phyloP scores from a whole-genome alignment of 2,888 invertebrate species.

The Cremastinae sp. region DNA sequence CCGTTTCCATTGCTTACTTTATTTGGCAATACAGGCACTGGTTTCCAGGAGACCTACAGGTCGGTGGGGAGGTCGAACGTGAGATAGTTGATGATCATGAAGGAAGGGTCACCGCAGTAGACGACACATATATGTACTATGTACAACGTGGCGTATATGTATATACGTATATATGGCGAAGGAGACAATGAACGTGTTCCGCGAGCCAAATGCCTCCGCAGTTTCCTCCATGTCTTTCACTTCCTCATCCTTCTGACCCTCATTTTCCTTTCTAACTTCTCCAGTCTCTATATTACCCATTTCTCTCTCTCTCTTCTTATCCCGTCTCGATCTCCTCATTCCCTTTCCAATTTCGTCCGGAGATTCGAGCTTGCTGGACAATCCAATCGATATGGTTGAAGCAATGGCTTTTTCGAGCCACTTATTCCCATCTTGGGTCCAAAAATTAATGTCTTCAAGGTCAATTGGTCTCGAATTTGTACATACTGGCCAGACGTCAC shows the following conservation, averaged over 20 bases:
- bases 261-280: slow-evolving; percentile 9
- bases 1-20: slow-evolving; percentile 59
- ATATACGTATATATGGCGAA: slow-evolving; percentile 58
- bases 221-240: slow-evolving; percentile 38
- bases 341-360: slow-evolving; percentile 38
- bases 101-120: slow-evolving; percentile 67
- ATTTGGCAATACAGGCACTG: slow-evolving; percentile 69
- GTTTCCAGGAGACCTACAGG: slow-evolving; percentile 59
- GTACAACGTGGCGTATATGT: slow-evolving; percentile 6
- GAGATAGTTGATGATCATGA: slow-evolving; percentile 72
- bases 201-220: slow-evolving; percentile 70
- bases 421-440: slow-evolving; percentile 9
- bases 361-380: slow-evolving; percentile 57
- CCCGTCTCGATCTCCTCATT: slow-evolving; percentile 37
- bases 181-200: slow-evolving; percentile 75
- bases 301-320: slow-evolving; percentile 1
- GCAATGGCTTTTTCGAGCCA: slow-evolving; percentile 64
- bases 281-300: slow-evolving; percentile 1
- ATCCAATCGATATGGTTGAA: slow-evolving; percentile 73
- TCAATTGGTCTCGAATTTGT: too few relatives aligned
- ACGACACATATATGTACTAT: slow-evolving; percentile 35
- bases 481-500: too few relatives aligned
- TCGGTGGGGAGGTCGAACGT: slow-evolving; percentile 61
- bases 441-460: slow-evolving; percentile 28
- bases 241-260: slow-evolving; percentile 17